Percentiles rank a stretch among this genome's conserved stretches.
Evolutionary conservation across 2,888 invertebrate species (phyloP).

Genomic region (Drosophila buzzatii): DNA sequence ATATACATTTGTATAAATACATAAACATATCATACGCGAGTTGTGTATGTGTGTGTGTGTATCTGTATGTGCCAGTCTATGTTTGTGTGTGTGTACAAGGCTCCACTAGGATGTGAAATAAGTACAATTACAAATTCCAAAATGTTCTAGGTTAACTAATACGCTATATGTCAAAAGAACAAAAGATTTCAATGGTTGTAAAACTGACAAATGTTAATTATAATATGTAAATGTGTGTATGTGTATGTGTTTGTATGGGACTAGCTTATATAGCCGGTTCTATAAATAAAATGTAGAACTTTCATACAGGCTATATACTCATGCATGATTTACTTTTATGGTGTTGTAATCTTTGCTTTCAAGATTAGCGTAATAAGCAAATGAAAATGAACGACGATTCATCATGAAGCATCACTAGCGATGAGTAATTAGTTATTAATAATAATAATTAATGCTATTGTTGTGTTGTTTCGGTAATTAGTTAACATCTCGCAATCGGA

Average conservation of each 20-base stretch:
- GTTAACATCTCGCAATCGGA: conserved; percentile 17
- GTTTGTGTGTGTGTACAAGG: conserved; percentile 20
- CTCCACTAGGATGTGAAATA: conserved; percentile 46
- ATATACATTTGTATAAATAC: conserved; percentile 52
- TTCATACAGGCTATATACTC: conserved; percentile 45
- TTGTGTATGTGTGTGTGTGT: conserved; percentile 24
- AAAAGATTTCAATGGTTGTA: conserved; percentile 44
- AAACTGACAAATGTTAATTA: conserved; percentile 17
- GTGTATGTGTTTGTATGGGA: conserved; percentile 32
- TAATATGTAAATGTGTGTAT: background rate
- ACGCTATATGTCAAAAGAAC: conserved; percentile 19
- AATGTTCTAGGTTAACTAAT: conserved; percentile 33
- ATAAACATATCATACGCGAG: conserved; percentile 44
- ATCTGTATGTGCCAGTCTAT: conserved; percentile 24
- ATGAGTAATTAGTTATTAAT: conserved; percentile 36
- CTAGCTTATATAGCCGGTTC: conserved; percentile 62
- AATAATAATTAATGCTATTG: conserved; percentile 50
- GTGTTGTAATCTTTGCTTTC: conserved; percentile 42
- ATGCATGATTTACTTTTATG: conserved; percentile 29
- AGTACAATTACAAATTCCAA: conserved; percentile 42
- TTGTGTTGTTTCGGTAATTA: conserved; percentile 25
- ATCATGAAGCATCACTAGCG: conserved; percentile 25
- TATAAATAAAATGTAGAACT: conserved; percentile 13
- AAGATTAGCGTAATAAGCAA: conserved; percentile 38
- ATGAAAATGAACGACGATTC: conserved; percentile 36